These are phyloP conservation scores for Plebejus argus DNA, from an alignment of 2,888 invertebrate species.

Conservation along the genomic window DNA sequence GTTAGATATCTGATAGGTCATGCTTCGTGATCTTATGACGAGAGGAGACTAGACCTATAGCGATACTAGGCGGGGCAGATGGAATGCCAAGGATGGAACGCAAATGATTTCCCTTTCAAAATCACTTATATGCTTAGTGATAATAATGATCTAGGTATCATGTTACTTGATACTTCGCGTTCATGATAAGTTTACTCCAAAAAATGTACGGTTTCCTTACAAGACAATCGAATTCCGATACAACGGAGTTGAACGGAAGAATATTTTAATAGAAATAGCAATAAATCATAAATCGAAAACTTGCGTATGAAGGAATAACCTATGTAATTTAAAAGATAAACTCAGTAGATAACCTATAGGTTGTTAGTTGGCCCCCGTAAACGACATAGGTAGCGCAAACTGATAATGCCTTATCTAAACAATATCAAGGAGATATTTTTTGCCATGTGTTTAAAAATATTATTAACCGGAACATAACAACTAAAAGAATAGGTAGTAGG, in stretches of 20 bases:
- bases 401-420: not conserved
- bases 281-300: too few relatives aligned
- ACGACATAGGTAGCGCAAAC: not conserved
- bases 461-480: not conserved
- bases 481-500: too few relatives aligned
- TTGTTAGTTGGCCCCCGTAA: not conserved
- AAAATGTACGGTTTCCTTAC: too few relatives aligned
- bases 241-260: too few relatives aligned
- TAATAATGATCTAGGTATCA: too few relatives aligned
- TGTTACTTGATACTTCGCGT: too few relatives aligned
- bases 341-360: not conserved
- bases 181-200: too few relatives aligned
- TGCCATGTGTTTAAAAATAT: not conserved
- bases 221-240: too few relatives aligned
- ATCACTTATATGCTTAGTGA: not conserved
- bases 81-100: constrained; percentile 4
- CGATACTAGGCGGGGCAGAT: not conserved
- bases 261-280: too few relatives aligned
- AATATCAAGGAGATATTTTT: not conserved
- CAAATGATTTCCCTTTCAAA: not conserved
- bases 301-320: too few relatives aligned
- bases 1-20: constrained; percentile 10
- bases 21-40: not conserved
- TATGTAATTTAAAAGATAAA: not conserved
- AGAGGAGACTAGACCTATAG: not conserved